Evolutionary conservation across 2,797 vertebrate species (phyloP), one percentile per base, ranked within the genome.

Genomic region (Cichlasoma orientale): DNA sequence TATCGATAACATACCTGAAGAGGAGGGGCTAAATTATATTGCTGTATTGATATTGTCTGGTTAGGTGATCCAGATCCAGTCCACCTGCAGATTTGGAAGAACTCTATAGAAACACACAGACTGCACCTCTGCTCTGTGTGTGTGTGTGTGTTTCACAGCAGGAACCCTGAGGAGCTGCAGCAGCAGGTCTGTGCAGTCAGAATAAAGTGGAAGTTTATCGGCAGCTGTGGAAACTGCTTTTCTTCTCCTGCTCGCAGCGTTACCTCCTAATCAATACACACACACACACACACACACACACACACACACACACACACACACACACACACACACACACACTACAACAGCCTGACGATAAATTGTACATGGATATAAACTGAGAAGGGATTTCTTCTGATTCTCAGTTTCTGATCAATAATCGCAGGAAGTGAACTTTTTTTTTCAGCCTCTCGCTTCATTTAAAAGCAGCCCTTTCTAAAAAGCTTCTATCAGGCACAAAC

Each of bases 231-330:
- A 58, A 58, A 58, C 33, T 3, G 1, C 56, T 53, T n/a, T 11
- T 21, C 50, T 52, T 9, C 50, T n/a, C 7, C 50, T 52, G 50
- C 50, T 52, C 50, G 19, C 50, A 53, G 50, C n/a, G 9, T 53
- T 53, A 53, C 19, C 50, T 53, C 50, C 19, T 53, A 19, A 53
- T 53, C 50, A 53, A n/a, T 52, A 57, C 4, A 0, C 55, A 18
- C 1, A 29, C 25, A 57, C 4, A 0, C 12, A 25, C 53, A 4
- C n/a, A 23, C n/a, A 5, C 19, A 19, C 7, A 52, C 7, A 10
- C 1, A 10, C 0, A 29, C 29, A 56, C 4, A 0, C 54, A 16
- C 1, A 27, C 25, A 29, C 7, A 0, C 21, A 25, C 53, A 2
- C 52, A 21, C 19, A 4, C 19, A 19, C 7, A 52, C 7, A 9